phyloP scores from a whole-genome alignment of 1,140 invertebrate genomes.

The Aethina tumida region DNA sequence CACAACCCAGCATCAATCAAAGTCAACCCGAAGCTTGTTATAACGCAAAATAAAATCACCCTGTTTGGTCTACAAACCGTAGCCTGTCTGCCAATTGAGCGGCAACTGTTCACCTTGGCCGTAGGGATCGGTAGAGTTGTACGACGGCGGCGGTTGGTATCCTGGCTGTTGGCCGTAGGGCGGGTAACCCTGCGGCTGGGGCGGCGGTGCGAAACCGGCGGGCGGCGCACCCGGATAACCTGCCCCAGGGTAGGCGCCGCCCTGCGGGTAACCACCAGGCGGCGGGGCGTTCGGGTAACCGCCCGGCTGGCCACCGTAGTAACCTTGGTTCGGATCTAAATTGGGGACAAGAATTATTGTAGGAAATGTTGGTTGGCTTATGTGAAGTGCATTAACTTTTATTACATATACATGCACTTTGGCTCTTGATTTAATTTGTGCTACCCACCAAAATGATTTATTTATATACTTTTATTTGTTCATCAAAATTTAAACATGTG shows the following conservation, averaged over 20 bases:
- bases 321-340: slow-evolving; percentile 27
- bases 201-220: slow-evolving; percentile 41
- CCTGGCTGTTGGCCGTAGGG: slow-evolving; percentile 14
- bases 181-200: slow-evolving; percentile 38
- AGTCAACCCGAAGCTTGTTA: background rate
- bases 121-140: slow-evolving; percentile 7
- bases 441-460: no score
- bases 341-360: no score
- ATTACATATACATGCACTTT: no score
- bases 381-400: no score
- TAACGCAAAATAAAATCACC: slow-evolving; percentile 11
- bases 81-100: slow-evolving; percentile 21
- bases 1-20: background rate
- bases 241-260: slow-evolving; percentile 13
- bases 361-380: no score
- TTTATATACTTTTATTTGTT: no score
- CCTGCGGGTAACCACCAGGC: slow-evolving; percentile 16
- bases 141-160: slow-evolving; percentile 17
- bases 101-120: slow-evolving; percentile 25
- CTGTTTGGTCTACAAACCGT: slow-evolving; percentile 21
- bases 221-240: slow-evolving; percentile 38
- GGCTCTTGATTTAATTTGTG: no score
- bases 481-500: no score
- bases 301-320: slow-evolving; percentile 27
- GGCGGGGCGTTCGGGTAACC: slow-evolving; percentile 17